These are phyloP conservation scores for Axea sp. DNA, from an alignment of 2,888 invertebrate genomes.

Conservation along the genomic window DNA sequence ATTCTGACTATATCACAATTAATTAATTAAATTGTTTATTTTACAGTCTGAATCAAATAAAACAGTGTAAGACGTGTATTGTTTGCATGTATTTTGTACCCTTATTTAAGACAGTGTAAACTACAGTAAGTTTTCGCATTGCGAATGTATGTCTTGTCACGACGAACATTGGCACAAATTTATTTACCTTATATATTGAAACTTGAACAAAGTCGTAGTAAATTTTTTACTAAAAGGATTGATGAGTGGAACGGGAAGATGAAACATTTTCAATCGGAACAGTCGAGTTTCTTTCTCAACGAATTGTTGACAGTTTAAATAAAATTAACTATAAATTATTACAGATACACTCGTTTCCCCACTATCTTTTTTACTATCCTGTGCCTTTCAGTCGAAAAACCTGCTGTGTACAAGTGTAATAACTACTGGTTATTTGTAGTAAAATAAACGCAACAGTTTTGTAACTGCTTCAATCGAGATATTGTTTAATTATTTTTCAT, in stretches of 20 bases:
- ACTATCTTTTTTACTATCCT: background rate
- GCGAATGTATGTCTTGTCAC: constrained; percentile 24
- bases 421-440: too few relatives aligned
- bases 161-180: constrained; percentile 29
- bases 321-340: constrained; percentile 59
- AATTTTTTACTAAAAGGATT: constrained; percentile 26
- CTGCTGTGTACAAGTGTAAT: too few relatives aligned
- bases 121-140: constrained; percentile 7
- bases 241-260: constrained; percentile 17
- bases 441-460: too few relatives aligned
- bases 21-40: too few relatives aligned
- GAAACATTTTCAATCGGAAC: constrained; percentile 37
- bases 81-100: constrained; percentile 1
- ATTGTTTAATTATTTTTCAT: constrained; percentile 9
- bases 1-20: too few relatives aligned
- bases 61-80: too few relatives aligned
- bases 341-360: background rate
- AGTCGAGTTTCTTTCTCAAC: constrained; percentile 25
- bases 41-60: too few relatives aligned
- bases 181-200: constrained; percentile 34
- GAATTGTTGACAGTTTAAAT: constrained; percentile 48
- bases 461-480: background rate
- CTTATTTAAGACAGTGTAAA: constrained; percentile 13
- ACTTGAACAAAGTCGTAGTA: constrained; percentile 16
- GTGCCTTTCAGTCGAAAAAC: too few relatives aligned